Conservation (phyloP, 2,113 vertebrate genomes). For the Phyllostomus hastatus region DNA sequence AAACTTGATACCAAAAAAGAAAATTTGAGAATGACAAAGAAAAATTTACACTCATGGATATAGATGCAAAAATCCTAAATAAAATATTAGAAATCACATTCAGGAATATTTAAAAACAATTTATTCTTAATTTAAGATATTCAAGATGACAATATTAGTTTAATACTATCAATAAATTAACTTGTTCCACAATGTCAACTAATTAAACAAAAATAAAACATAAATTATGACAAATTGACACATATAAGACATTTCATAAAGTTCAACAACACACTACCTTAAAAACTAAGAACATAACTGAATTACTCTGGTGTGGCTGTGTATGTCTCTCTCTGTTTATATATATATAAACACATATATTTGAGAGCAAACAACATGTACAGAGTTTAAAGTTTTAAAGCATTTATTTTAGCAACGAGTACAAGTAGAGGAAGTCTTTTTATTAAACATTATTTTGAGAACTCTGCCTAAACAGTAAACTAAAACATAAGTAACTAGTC, state of each 20-base stretch:
- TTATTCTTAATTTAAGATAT: neutral
- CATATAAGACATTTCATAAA: neutral
- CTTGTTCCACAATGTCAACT: neutral
- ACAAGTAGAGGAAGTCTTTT: neutral
- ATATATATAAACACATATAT: too few species aligned
- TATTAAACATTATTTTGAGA: neutral
- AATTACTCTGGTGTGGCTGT: neutral
- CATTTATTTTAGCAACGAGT: neutral
- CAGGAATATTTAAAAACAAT: neutral
- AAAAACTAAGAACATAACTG: neutral
- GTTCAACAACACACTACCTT: neutral
- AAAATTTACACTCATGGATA: neutral
- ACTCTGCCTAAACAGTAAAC: neutral
- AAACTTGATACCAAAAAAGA: neutral
- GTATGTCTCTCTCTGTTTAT: too few species aligned
- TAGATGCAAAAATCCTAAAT: neutral
- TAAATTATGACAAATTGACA: neutral
- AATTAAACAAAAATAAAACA: neutral
- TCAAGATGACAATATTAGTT: neutral
- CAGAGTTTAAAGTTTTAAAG: neutral
- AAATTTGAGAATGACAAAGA: neutral
- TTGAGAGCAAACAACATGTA: neutral
- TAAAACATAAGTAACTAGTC: neutral
- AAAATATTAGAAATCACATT: neutral
- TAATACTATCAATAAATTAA: neutral